Percentiles rank a stretch among this genome's conserved stretches.
phyloP scores from a whole-genome alignment of 2,113 vertebrate species.

The Peromyscus leucopus region DNA sequence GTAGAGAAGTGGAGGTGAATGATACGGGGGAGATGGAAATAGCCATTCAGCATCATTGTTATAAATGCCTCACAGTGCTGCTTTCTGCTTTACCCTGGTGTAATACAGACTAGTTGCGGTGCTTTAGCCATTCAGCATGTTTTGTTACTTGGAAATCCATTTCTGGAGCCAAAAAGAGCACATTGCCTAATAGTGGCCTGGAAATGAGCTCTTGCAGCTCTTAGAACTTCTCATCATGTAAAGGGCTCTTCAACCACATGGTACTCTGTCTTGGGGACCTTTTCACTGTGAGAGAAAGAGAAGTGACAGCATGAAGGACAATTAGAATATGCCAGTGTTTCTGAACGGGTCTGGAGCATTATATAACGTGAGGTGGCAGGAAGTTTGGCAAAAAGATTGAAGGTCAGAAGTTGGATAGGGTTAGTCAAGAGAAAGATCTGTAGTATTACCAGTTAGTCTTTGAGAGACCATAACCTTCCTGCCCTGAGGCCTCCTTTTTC shows the following conservation, averaged over 20 bases:
- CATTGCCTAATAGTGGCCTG: slow-evolving; percentile 19
- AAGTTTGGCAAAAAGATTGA: neutral
- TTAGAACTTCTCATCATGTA: slow-evolving; percentile 25
- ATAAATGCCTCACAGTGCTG: slow-evolving; percentile 11
- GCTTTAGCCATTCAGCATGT: slow-evolving; percentile 41
- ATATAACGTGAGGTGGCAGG: neutral
- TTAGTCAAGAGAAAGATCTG: neutral
- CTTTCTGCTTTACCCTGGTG: neutral
- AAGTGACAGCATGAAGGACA: neutral
- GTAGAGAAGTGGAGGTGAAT: neutral
- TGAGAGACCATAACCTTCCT: neutral
- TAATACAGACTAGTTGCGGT: neutral
- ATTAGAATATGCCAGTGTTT: neutral
- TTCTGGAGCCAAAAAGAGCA: slow-evolving; percentile 22
- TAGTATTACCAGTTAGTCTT: neutral
- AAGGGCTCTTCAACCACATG: neutral
- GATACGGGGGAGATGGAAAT: neutral
- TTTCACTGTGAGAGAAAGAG: slow-evolving; percentile 31
- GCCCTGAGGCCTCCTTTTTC: neutral
- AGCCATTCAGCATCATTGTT: neutral
- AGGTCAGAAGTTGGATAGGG: neutral
- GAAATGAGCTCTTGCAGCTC: neutral
- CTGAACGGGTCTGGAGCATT: neutral
- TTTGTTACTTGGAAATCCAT: neutral
- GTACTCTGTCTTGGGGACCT: neutral